Base-by-base conservation (phyloP, 2,888 invertebrate species). In the Cordilura impudica region DNA sequence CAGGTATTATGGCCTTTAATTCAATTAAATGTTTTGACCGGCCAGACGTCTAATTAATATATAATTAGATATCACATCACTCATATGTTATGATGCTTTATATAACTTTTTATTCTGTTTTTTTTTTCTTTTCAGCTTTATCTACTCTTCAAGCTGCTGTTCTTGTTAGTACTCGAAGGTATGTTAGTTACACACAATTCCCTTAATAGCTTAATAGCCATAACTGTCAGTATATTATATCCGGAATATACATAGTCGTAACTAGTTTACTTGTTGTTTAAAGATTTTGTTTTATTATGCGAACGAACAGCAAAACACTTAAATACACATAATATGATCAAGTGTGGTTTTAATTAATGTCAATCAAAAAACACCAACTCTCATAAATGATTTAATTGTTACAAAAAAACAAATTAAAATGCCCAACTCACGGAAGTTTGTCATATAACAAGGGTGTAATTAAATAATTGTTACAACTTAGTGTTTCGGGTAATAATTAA, bases 291-390 rank as follows among this genome's bases (percentile, higher is more conserved):
- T 35, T 21, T 71, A 45, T 39, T 23, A 10, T 18, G 53, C 14
- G 10, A 53, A 35, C 19, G 23, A 39, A 10, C 7, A 19, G 12
- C 45, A 56, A 45, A 49, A 47, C 23, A 70, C 43, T 29, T 45
- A 61, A 54, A 61, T n/a, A n/a, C n/a, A n/a, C n/a, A n/a, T n/a
- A n/a, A n/a, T 63, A 71, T 35, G 23, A 45, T 71, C 71, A 63
- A 71, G 45, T 63, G 47, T 21, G 21, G 29, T 71, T 61, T 71
- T 65, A 72, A 72, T 72, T 72, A 72, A 56, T 72, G 72, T 72
- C 72, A 71, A 71, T 71, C 71, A 61, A 61, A 71, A 53, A 53
- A 23, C n/a, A n/a, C n/a, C n/a, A n/a, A n/a, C n/a, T n/a, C n/a
- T n/a, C n/a, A n/a, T n/a, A n/a, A n/a, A n/a, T n/a, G n/a, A n/a